Evolutionary conservation across 2,888 invertebrate genomes (phyloP), one percentile per base, ranked within the genome.

Genomic region (Agriotes lineatus): DNA sequence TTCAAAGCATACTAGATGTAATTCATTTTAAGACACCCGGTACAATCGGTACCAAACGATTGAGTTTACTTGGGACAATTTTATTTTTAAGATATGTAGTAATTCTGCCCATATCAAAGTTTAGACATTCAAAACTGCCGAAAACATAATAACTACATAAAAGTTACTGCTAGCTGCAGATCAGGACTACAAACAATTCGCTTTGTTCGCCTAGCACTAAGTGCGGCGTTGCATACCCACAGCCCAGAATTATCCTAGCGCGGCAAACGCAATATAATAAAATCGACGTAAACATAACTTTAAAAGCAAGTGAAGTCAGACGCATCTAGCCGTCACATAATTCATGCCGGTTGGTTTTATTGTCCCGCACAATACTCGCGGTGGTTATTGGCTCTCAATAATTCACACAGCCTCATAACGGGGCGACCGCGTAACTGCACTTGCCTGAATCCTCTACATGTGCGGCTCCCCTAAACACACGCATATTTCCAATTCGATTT

Each of bases 331-430:
- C 45, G 64, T 74, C 74, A 72, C 75, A 77, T 78, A 78, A 77
- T 75, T 78, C 75, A 77, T 72, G 68, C 70, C 66, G 70, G 73
- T 72, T 72, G 78, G 72, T 78, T 80, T 80, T 79, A 80, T 80
- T 79, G 78, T 79, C 72, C 75, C 73, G 72, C 76, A 78, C 77
- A 78, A 77, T 77, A 75, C 77, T 74, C 73, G 74, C 69, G 62
- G 73, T 75, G 74, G 79, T 80, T 80, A 80, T 80, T 80, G 79
- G 78, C 76, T 77, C 72, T 80, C 78, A 80, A 80, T 80, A 80
- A 80, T 80, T 80, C 78, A 79, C 76, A 74, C 67, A 63, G 73
- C 71, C 68, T 75, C 75, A 75, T 75, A 74, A 75, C 75, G 74
- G 70, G 69, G 60, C 69, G 58, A 63, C 67, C 68, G 70, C 70